Percentiles rank a stretch among this genome's conserved stretches.
These are phyloP conservation scores for Hippocampus zosterae DNA, from an alignment of 2,113 vertebrate species.

Conservation along the genomic window DNA sequence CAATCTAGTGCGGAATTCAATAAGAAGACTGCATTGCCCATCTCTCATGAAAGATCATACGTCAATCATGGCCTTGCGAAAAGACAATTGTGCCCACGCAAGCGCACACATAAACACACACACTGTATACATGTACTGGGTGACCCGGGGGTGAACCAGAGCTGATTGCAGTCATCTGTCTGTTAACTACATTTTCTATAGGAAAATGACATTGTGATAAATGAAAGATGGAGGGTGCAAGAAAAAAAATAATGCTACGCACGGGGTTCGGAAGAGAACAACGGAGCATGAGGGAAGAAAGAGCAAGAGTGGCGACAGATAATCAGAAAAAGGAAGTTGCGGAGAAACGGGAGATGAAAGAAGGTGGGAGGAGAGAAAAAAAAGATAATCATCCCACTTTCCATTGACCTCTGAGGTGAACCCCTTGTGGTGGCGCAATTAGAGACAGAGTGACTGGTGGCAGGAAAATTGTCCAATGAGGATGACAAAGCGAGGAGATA, in stretches of 20 bases:
- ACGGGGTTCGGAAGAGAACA: conserved; percentile 8
- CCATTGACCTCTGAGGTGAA: conserved; percentile 52
- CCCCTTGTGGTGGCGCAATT: conserved; percentile 34
- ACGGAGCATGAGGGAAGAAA: background rate
- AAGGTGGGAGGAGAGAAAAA: conserved; percentile 15
- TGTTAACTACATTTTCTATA: conserved; percentile 58
- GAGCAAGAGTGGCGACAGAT: conserved; percentile 8
- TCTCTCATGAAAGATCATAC: conserved; percentile 11
- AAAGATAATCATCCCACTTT: conserved; percentile 49
- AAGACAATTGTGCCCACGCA: background rate
- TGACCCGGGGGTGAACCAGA: conserved; percentile 57
- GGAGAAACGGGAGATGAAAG: conserved; percentile 39
- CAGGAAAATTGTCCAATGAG: conserved; percentile 33
- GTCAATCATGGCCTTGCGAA: conserved; percentile 26
- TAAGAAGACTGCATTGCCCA: conserved; percentile 29
- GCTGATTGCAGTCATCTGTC: conserved; percentile 61
- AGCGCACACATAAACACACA: background rate
- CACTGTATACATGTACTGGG: background rate
- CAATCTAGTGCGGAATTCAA: conserved; percentile 35
- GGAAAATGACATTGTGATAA: conserved; percentile 46
- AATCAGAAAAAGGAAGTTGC: conserved; percentile 18
- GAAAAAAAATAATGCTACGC: conserved; percentile 22
- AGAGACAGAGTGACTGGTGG: conserved; percentile 40
- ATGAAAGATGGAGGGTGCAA: conserved; percentile 32
- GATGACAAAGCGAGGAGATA: conserved; percentile 21